Base-by-base conservation (phyloP, 2,797 vertebrate species). In the Nyctibius grandis region DNA sequence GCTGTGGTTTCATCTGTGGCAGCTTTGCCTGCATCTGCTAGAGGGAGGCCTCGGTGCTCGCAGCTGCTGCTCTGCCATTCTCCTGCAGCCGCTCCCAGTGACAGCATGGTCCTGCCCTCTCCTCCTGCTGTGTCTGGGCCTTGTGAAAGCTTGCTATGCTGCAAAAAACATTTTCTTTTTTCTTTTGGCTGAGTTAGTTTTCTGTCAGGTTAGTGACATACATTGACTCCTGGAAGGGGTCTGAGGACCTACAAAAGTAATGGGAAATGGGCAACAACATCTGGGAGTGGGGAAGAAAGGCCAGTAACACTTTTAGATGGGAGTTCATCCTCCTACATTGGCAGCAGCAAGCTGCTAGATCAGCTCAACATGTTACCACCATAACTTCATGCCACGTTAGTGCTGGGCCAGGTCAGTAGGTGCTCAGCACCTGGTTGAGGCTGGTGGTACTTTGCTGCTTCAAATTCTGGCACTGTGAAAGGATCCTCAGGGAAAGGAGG, bases 341-440 rank as follows among this genome's bases (percentile, higher is more conserved):
- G 12, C 42, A 73, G 42, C 34, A 57, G 23, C 1, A 7, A 88
- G 38, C 29, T 40, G 4, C 45, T 64, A 17, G 57, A 51, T 40
- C 29, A 60, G 26, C 29, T 73, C n/a, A 23, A 11, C 0, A 0
- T 1, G 1, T 51, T 56, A 12, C 10, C 12, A 40, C 48, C 6
- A 5, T n/a, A 18, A 17, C 25, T 74, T 42, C 12, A 29, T 21
- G 13, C 56, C 28, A 33, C 4, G 4, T 11, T 23, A 53, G 64
- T 8, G 33, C 65, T 64, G 33, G 53, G 7, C 25, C 38, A 60
- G 48, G 31, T 51, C 28, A 68, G 59, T 42, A 34, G 25, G 31
- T 11, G 16, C 44, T 72, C 23, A 28, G 34, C 38, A 31, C 11
- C 42, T 59, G 15, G 7, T 33, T 0, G 1, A 70, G 28, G 20